Evolutionary conservation across 2,113 vertebrate genomes (phyloP).

Genomic region (Camarhynchus parvulus): DNA sequence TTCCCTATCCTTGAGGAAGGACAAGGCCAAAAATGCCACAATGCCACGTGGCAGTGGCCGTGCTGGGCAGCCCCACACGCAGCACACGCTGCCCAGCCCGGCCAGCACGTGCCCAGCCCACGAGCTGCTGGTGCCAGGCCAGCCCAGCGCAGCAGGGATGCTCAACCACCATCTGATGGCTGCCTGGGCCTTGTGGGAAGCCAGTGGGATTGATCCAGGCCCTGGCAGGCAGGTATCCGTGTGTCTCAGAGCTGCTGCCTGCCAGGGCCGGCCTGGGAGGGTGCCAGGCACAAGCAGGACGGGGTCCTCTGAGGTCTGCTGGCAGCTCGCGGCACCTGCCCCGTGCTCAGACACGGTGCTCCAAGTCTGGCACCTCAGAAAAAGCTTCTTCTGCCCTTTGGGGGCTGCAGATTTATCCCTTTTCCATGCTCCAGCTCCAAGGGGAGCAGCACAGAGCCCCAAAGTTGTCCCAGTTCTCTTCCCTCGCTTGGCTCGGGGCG

Average conservation of each 20-base stretch:
- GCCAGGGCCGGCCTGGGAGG: not conserved
- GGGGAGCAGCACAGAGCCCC: not conserved
- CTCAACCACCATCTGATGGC: not conserved
- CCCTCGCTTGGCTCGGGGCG: accelerated
- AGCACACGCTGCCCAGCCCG: not conserved
- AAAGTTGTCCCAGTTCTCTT: not conserved
- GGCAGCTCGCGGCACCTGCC: not conserved
- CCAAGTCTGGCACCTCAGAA: not conserved
- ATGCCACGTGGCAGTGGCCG: not conserved
- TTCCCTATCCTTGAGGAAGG: not conserved
- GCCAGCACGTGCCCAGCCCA: not conserved
- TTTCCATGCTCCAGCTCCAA: too few species aligned
- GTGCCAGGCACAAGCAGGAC: not conserved
- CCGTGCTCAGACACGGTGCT: accelerated
- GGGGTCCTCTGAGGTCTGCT: conserved; percentile 38
- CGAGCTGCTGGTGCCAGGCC: not conserved
- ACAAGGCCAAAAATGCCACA: not conserved
- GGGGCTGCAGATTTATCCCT: not conserved
- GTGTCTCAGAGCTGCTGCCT: not conserved
- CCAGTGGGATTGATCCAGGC: not conserved
- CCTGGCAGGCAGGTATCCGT: not conserved
- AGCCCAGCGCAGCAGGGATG: not conserved
- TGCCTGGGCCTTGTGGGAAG: not conserved
- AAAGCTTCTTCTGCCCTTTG: not conserved
- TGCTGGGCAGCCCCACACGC: not conserved